Percentiles rank a stretch among this genome's conserved stretches.
phyloP scores from a whole-genome alignment of 2,888 invertebrate genomes.

The Podabrus alpinus region DNA sequence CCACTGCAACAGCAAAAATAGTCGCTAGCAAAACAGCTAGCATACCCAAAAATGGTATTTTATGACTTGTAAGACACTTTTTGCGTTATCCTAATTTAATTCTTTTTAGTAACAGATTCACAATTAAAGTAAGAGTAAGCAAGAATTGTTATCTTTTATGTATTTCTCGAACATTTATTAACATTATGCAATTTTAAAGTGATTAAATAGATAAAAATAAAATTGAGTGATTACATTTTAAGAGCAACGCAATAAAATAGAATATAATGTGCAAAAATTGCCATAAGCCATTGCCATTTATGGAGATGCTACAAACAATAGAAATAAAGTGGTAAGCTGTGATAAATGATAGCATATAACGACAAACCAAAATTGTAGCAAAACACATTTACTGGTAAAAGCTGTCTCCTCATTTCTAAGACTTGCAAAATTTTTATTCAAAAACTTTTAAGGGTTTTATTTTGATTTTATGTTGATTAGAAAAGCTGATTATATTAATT shows the following conservation, averaged over 20 bases:
- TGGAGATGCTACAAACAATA: conserved; percentile 1
- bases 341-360: background rate
- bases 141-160: background rate
- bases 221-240: background rate
- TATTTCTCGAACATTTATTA: background rate
- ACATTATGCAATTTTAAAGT: background rate
- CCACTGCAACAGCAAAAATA: conserved; percentile 79
- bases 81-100: background rate
- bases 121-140: background rate
- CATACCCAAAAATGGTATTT: conserved; percentile 46
- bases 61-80: conserved; percentile 34
- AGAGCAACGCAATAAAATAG: conserved; percentile 7
- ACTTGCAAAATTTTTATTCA: background rate
- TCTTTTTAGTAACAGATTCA: background rate
- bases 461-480: no score
- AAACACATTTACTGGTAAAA: background rate
- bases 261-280: conserved; percentile 14
- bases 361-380: background rate
- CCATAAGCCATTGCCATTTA: conserved; percentile 20
- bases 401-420: background rate
- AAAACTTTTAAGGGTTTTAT: background rate
- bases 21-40: conserved; percentile 54
- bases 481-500: no score
- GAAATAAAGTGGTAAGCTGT: background rate
- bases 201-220: background rate